phyloP scores from a whole-genome alignment of 2,888 invertebrate genomes.

The Drosophila leonis region DNA sequence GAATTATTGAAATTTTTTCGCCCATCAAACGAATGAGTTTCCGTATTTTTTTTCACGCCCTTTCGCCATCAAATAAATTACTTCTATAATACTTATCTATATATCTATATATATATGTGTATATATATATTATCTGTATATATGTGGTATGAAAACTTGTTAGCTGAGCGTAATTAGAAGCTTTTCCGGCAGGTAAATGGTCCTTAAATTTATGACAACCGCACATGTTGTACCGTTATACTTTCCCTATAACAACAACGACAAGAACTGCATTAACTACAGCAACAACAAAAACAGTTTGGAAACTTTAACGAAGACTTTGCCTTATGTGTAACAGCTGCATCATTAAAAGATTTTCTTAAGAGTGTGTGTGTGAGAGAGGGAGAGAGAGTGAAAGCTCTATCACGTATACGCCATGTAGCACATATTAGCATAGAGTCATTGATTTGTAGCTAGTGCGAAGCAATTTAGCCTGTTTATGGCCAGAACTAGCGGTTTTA shows the following conservation, averaged over 20 bases:
- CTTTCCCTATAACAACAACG: constrained; percentile 29
- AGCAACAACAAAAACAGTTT: constrained; percentile 26
- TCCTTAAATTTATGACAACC: constrained; percentile 79
- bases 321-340: constrained; percentile 67
- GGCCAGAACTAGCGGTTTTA: neutral
- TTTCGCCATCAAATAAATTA: neutral
- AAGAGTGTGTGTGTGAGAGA: neutral
- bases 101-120: neutral
- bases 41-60: neutral
- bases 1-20: constrained; percentile 52
- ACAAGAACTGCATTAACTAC: constrained; percentile 12
- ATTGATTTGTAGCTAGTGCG: neutral
- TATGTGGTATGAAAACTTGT: constrained; percentile 52
- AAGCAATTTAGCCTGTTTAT: neutral
- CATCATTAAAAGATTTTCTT: constrained; percentile 72
- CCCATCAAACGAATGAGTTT: constrained; percentile 43
- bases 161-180: constrained; percentile 75
- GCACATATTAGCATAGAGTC: neutral
- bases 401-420: neutral
- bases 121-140: neutral
- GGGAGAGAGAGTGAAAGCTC: neutral
- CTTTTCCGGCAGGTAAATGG: constrained; percentile 63
- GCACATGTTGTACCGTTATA: constrained; percentile 63
- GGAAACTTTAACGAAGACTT: constrained; percentile 68
- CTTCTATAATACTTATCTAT: neutral